These are phyloP conservation scores for Tetraodon nigroviridis DNA, from an alignment of 2,113 vertebrate genomes.

Conservation along the genomic window DNA sequence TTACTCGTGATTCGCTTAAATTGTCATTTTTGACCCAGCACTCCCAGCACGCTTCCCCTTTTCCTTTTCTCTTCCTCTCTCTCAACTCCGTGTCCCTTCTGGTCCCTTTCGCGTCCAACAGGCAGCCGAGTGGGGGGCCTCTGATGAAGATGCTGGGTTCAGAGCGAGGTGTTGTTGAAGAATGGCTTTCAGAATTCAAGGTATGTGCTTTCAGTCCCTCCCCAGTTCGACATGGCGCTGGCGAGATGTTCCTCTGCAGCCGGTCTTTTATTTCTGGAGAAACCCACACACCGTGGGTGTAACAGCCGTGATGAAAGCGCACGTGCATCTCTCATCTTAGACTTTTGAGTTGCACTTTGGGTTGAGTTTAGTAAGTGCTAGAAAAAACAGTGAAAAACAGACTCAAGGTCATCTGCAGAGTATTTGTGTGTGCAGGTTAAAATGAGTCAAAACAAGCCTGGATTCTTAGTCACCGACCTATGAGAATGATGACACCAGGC, in stretches of 20 bases:
- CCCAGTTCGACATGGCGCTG: not conserved
- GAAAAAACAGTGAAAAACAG: not conserved
- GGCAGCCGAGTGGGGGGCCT: slow-evolving; percentile 64
- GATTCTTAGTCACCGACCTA: too few species aligned
- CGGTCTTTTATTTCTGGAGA: not conserved
- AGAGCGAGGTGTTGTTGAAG: slow-evolving; percentile 90
- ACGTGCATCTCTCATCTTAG: not conserved
- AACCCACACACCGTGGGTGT: slow-evolving; percentile 9
- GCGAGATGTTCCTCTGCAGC: slow-evolving; percentile 15
- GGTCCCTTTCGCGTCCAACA: slow-evolving; percentile 29
- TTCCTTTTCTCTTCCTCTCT: not conserved
- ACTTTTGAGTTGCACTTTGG: not conserved
- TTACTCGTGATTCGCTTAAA: too few species aligned
- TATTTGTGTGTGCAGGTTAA: too few species aligned
- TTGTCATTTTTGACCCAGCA: not conserved
- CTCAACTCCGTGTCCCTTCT: not conserved
- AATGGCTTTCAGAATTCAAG: slow-evolving; percentile 99
- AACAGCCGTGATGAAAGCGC: slow-evolving; percentile 2
- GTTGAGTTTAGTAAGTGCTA: slow-evolving; percentile 1
- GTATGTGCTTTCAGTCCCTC: slow-evolving; percentile 64
- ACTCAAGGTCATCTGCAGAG: too few species aligned
- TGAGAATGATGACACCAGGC: too few species aligned
- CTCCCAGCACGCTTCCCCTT: not conserved
- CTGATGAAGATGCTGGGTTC: slow-evolving; percentile 89
- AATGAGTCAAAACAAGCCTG: too few species aligned